Percentiles rank a stretch among this genome's conserved stretches.
Evolutionary conservation across 2,888 invertebrate genomes (phyloP).

Genomic region (Theretra japonica): DNA sequence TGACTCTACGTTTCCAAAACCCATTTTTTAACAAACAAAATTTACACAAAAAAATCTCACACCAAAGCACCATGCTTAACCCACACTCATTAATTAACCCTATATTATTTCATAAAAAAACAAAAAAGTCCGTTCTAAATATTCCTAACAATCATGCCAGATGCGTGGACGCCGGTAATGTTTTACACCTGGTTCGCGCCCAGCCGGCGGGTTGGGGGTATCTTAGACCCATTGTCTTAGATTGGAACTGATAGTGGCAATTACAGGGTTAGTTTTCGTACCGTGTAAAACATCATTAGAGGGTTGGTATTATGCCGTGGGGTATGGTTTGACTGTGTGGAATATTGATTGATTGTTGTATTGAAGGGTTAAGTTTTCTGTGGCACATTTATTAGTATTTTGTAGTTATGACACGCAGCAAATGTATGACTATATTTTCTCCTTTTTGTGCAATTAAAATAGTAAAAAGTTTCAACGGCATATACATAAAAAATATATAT

Average conservation of each 20-base stretch:
- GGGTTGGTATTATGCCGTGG: constrained; percentile 18
- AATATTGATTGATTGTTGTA: background rate
- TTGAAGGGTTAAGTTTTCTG: no score
- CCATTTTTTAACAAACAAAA: background rate
- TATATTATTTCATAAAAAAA: background rate
- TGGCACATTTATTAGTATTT: no score
- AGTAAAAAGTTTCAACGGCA: no score
- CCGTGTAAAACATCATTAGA: constrained; percentile 57
- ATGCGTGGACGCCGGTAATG: constrained; percentile 48
- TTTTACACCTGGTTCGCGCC: constrained; percentile 41
- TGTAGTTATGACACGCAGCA: no score
- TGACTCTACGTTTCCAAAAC: background rate
- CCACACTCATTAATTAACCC: constrained; percentile 17
- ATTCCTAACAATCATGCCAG: constrained; percentile 43
- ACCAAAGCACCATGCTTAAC: background rate
- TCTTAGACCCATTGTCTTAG: constrained; percentile 68
- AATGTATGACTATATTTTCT: no score
- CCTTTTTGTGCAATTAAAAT: no score
- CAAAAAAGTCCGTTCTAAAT: constrained; percentile 40
- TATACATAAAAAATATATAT: no score
- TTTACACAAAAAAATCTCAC: background rate
- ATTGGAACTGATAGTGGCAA: constrained; percentile 61
- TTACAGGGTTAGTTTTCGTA: constrained; percentile 57
- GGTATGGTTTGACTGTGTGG: background rate
- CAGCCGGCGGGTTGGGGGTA: constrained; percentile 44